Evolutionary conservation across 1,140 invertebrate species (phyloP), one percentile per base, ranked within the genome.

Genomic region (Trachymyrmex septentrionalis): DNA sequence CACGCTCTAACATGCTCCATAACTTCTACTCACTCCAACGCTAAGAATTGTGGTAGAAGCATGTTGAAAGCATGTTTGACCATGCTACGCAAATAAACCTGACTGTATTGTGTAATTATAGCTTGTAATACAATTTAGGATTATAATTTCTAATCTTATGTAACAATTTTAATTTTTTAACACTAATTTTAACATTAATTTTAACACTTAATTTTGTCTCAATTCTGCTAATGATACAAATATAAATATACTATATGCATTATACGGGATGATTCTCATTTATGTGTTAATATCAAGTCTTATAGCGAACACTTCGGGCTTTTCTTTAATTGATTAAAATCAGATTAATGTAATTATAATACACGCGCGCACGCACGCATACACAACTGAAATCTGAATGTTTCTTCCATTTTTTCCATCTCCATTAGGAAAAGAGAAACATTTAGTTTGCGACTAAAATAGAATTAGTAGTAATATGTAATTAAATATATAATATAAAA

Each of bases 151-250:
- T 59, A 30, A 61, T 66, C 12, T 66, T 78, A 19, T 9, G 10
- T 53, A 27, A 59, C 7, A 6, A 12, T 61, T 75, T 34, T 6
- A 38, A 38, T 50, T 75, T 82, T 48, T n/a, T 61, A 73, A 34
- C 4, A 10, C 1, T 10, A 38, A 38, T n/a, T n/a, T n/a, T n/a
- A n/a, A n/a, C n/a, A n/a, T 38, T 38, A 1, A 80, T 34, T 24
- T 71, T 0, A 71, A 38, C 9, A 38, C 38, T 59, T 82, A 27
- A 61, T 61, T 3, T 50, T 63, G 50, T 48, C 38, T 10, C 44
- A 72, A 48, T 6, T 19, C 1, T 55, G 7, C 14, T 57, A n/a
- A 57, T 69, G 21, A 6, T 21, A 48, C 64, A 66, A 19, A 38
- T 10, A 10, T 38, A 34, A 38, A 4, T 73, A 50, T 34, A 24